phyloP scores from a whole-genome alignment of 2,888 invertebrate genomes.

The Drepanosiphum platanoidis region DNA sequence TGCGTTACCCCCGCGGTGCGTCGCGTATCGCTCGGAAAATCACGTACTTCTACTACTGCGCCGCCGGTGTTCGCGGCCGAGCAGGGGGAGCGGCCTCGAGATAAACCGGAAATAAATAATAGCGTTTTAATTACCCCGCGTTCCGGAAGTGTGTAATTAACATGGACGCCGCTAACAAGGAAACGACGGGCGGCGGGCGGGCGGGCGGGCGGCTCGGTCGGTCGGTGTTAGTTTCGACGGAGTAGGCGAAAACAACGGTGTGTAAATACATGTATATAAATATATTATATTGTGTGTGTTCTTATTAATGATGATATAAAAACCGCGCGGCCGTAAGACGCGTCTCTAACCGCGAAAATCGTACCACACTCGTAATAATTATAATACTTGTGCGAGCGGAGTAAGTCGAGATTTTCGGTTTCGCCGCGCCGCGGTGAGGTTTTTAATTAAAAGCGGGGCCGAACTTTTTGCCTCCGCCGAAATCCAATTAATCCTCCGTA shows the following conservation, averaged over 20 bases:
- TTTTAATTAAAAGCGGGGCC: constrained; percentile 52
- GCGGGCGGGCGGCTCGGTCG: not conserved
- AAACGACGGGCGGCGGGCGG: not conserved
- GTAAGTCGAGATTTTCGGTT: constrained; percentile 47
- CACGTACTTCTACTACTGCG: not conserved
- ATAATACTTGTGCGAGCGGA: not conserved
- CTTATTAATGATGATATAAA: constrained; percentile 6
- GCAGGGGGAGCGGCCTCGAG: not conserved
- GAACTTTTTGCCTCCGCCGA: constrained; percentile 18
- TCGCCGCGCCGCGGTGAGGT: not conserved
- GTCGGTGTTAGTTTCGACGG: constrained; percentile 19
- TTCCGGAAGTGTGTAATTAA: constrained; percentile 35
- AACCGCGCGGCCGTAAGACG: not conserved
- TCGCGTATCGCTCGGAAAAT: not conserved
- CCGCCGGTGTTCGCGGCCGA: not conserved
- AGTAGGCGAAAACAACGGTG: not conserved
- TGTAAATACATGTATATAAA: not conserved
- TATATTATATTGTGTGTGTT: not conserved
- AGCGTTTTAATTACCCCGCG: constrained; percentile 31
- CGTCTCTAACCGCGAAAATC: not conserved
- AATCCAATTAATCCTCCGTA: constrained; percentile 52
- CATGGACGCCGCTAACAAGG: not conserved
- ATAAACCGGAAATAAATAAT: constrained; percentile 40
- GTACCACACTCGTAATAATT: not conserved
- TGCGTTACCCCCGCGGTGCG: not conserved